Base-by-base conservation (phyloP, 2,797 vertebrate species). In the Anableps anableps region DNA sequence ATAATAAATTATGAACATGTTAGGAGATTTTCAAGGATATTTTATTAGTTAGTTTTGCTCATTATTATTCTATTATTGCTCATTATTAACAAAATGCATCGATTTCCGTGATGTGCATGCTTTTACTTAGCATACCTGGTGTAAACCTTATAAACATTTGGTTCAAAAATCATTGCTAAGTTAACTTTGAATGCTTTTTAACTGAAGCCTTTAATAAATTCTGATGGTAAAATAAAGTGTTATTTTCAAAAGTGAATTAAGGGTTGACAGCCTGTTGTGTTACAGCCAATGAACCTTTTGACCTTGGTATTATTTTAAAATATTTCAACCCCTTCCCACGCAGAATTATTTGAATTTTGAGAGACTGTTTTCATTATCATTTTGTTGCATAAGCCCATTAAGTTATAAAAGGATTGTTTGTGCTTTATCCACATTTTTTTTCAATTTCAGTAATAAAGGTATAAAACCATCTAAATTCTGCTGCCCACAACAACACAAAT, bases 351-450 rank as follows among this genome's bases (percentile, higher is more conserved):
- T n/a, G 77, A 55, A 84, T 79, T 62, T 53, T 51, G 74, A 89
- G 36, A 80, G 76, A 66, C 62, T 53, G 77, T 82, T 90, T 86
- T 53, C 2, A 83, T 60, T 55, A 17, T 55, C 60, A 77, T 51
- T 60, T 23, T 68, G 83, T 92, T 89, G 83, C 80, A 81, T 92
- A 88, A 90, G 80, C 78, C 74, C 81, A 88, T 91, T 93, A 87
- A 77, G 36, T 75, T 80, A 85, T 72, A 55, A 87, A 85, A 83
- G 21, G 21, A 68, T 13, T 68, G 64, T 41, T 41, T 68, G 64
- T 71, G 31, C 66, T 41, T 50, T 51, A 50, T 38, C 1, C 34
- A 10, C 51, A 29, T 29, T 16, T 60, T 84, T 74, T 70, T 58
- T 53, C 71, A 84, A 68, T 75, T 64, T 47, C 14, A 47, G 62